A percentile compares a stretch with the other conserved stretches of the same genome.
Conservation (phyloP, 2,888 invertebrate genomes). For the Drosophila mimica region DNA sequence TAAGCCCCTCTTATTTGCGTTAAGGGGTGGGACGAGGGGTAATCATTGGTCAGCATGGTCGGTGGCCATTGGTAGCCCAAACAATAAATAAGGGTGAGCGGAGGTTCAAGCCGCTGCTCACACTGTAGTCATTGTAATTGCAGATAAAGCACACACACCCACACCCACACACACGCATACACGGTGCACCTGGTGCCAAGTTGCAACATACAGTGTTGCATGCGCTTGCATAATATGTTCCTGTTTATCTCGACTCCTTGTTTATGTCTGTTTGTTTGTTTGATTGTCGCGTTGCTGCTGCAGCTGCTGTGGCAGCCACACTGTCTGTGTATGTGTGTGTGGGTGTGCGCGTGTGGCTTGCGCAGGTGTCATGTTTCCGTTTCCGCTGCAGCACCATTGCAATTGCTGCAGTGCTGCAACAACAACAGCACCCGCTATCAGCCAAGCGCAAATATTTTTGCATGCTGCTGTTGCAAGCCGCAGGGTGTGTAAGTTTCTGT, state of each 20-base stretch:
- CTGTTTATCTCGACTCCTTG: conserved; percentile 73
- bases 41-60: conserved; percentile 15
- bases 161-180: neutral
- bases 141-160: conserved; percentile 47
- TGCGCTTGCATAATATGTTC: conserved; percentile 77
- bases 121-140: conserved; percentile 48
- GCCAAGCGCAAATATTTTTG: conserved; percentile 73
- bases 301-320: neutral
- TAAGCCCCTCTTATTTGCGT: conserved; percentile 29
- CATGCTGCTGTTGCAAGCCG: conserved; percentile 40
- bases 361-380: conserved; percentile 78
- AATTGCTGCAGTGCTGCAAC: conserved; percentile 9
- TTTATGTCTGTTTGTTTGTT: conserved; percentile 62
- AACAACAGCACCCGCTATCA: conserved; percentile 34
- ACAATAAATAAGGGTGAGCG: conserved; percentile 45
- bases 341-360: conserved; percentile 34
- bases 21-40: neutral
- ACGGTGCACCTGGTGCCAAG: neutral
- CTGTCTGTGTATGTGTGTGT: neutral
- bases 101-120: conserved; percentile 15
- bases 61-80: conserved; percentile 51
- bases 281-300: conserved; percentile 18
- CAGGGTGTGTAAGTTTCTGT: conserved; percentile 25
- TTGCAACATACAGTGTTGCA: conserved; percentile 51
- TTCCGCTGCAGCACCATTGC: conserved; percentile 65